Evolutionary conservation across 92 coral and sea anemone species (phyloP).

Genomic region (Palythoa grandiflora): DNA sequence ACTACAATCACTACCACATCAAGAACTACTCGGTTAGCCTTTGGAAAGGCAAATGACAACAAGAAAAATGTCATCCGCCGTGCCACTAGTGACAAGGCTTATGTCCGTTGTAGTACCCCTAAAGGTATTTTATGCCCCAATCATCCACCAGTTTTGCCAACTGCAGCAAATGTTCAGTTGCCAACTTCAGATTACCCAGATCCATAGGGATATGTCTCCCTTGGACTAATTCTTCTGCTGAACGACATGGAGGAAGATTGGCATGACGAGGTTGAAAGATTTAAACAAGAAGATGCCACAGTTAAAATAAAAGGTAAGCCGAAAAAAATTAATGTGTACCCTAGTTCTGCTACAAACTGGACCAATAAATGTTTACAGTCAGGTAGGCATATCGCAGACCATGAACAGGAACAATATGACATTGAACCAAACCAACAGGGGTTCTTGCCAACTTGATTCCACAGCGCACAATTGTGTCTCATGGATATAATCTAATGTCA

Average conservation of each 20-base stretch:
- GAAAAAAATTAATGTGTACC: slow-evolving; percentile 45
- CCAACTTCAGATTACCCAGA: slow-evolving; percentile 40
- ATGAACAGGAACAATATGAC: slow-evolving; percentile 43
- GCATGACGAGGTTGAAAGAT: slow-evolving; percentile 54
- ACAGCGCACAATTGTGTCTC: no score
- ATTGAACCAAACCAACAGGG: background rate
- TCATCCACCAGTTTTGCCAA: background rate
- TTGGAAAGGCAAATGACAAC: background rate
- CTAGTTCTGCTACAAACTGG: slow-evolving; percentile 72
- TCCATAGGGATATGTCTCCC: slow-evolving; percentile 67
- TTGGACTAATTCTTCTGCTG: slow-evolving; percentile 59
- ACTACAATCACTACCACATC: slow-evolving; percentile 54
- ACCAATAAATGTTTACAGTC: slow-evolving; percentile 60
- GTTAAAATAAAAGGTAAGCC: slow-evolving; percentile 64
- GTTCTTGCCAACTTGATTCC: no score
- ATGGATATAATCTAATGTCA: no score
- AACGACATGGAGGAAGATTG: slow-evolving; percentile 64
- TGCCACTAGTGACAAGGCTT: slow-evolving; percentile 48
- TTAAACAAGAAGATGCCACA: slow-evolving; percentile 50
- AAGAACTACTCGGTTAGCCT: slow-evolving; percentile 64
- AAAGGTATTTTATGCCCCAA: background rate
- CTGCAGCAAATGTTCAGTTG: background rate
- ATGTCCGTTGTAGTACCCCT: background rate
- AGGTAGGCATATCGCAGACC: slow-evolving; percentile 49
- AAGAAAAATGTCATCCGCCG: slow-evolving; percentile 24